A percentile compares a stretch with the other conserved stretches of the same genome.
Evolutionary conservation across 2,797 vertebrate genomes (phyloP).

Genomic region (Micrastur ruficollis): DNA sequence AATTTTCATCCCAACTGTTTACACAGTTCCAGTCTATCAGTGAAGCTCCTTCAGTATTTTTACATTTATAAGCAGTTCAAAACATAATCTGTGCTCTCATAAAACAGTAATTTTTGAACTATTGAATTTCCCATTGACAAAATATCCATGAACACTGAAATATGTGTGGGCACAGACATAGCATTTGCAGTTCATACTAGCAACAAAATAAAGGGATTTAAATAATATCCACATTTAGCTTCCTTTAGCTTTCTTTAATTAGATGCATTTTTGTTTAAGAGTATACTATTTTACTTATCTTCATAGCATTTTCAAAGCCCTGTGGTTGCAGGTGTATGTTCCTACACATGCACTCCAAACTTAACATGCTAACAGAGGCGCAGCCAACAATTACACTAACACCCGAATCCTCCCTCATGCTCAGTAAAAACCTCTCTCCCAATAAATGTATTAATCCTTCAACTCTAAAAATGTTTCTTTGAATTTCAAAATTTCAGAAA

Average conservation of each 20-base stretch:
- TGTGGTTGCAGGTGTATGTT: neutral
- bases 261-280: neutral
- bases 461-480: neutral
- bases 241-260: neutral
- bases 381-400: neutral
- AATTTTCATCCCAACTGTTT: neutral
- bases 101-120: neutral
- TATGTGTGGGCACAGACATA: rapidly evolving
- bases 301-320: neutral
- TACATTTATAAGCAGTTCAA: neutral
- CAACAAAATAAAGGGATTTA: neutral
- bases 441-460: neutral
- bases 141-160: neutral
- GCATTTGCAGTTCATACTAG: neutral
- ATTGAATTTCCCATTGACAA: neutral
- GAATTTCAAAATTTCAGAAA: neutral
- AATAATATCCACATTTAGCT: neutral
- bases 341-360: neutral
- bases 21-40: neutral
- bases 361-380: neutral
- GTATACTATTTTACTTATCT: neutral
- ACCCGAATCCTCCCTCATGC: neutral
- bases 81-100: neutral
- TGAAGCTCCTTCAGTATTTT: neutral
- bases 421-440: neutral